phyloP scores from a whole-genome alignment of 2,797 vertebrate species.

The Siniperca scherzeri region DNA sequence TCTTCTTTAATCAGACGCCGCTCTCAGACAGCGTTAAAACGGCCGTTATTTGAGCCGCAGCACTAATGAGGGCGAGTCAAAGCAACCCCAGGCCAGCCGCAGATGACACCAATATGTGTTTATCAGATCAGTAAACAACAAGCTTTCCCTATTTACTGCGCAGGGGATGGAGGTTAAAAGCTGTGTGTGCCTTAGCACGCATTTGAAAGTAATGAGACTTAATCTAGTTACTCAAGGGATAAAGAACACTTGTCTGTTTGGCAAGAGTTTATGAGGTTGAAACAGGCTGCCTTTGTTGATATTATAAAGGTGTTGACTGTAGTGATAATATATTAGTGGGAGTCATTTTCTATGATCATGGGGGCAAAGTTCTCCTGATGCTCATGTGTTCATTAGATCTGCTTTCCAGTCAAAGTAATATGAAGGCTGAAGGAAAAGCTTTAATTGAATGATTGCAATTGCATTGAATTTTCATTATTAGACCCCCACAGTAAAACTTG shows the following conservation, averaged over 20 bases:
- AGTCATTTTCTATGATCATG: not conserved
- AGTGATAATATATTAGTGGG: not conserved
- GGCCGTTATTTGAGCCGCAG: conserved; percentile 43
- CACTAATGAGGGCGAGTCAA: conserved; percentile 67
- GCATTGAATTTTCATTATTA: not conserved
- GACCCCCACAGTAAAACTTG: not conserved
- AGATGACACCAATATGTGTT: conserved; percentile 78
- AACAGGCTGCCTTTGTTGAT: conserved; percentile 13
- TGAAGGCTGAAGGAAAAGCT: not conserved
- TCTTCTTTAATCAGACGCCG: conserved; percentile 69
- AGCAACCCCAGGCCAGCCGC: conserved; percentile 47
- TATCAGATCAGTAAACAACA: conserved; percentile 72
- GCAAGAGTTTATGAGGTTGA: conserved; percentile 37
- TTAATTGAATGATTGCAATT: not conserved
- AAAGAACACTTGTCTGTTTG: conserved; percentile 44
- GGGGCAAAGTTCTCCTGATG: not conserved
- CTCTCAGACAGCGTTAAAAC: conserved; percentile 59
- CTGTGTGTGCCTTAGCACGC: conserved; percentile 29
- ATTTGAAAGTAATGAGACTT: conserved; percentile 66
- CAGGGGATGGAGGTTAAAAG: conserved; percentile 51
- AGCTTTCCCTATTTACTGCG: conserved; percentile 60
- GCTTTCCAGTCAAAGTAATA: not conserved
- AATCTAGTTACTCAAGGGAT: conserved; percentile 51
- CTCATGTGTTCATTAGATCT: not conserved
- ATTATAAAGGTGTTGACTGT: conserved; percentile 27